phyloP scores from a whole-genome alignment of 2,113 vertebrate species.

The Columba livia region DNA sequence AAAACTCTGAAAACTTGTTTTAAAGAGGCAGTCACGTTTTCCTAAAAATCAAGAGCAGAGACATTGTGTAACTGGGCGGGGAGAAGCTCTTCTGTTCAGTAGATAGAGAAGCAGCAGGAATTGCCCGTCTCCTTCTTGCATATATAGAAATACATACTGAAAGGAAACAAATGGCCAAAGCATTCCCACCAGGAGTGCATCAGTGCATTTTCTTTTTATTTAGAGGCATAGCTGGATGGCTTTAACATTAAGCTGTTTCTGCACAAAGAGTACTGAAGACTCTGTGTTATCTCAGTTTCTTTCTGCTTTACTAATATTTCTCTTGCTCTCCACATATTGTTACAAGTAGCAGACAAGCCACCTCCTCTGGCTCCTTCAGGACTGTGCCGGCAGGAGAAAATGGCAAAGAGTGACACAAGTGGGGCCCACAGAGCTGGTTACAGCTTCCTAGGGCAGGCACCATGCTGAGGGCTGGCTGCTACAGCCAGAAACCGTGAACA shows the following conservation, averaged over 20 bases:
- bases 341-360: neutral
- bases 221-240: neutral
- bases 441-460: neutral
- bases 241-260: neutral
- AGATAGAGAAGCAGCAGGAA: neutral
- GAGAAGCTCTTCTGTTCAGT: neutral
- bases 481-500: neutral
- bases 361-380: neutral
- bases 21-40: neutral
- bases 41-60: neutral
- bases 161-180: neutral
- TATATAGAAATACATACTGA: neutral
- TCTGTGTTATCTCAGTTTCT: neutral
- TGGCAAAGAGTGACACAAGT: rapidly evolving
- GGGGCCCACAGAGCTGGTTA: neutral
- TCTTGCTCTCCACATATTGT: neutral
- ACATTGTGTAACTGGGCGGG: neutral
- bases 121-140: neutral
- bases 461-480: neutral
- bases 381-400: neutral
- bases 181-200: neutral
- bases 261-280: neutral
- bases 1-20: neutral
- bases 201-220: neutral
- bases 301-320: neutral